Conservation (phyloP, 2,113 vertebrate genomes). For the Scomber japonicus region DNA sequence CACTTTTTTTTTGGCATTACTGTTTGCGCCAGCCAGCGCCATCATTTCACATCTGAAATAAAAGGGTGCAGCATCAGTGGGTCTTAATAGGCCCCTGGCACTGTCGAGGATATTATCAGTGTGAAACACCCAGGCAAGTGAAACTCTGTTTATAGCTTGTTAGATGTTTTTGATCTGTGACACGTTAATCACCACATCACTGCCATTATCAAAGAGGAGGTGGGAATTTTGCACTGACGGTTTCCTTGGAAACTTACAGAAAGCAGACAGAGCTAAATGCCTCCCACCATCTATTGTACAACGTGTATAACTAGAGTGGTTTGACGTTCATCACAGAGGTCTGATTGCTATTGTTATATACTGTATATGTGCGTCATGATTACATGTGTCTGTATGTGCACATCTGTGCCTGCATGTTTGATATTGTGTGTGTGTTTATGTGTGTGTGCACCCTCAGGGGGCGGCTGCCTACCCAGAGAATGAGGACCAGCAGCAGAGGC, state of each 20-base stretch:
- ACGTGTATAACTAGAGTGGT: conserved; percentile 17
- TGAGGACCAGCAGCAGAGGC: conserved; percentile 96
- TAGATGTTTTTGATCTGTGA: conserved; percentile 78
- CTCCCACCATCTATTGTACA: conserved; percentile 60
- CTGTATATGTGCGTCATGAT: not conserved
- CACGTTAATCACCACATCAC: conserved; percentile 75
- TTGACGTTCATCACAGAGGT: conserved; percentile 19
- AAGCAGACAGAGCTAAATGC: conserved; percentile 62
- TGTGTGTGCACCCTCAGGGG: conserved; percentile 84
- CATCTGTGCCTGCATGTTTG: not conserved
- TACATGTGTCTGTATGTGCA: conserved; percentile 2
- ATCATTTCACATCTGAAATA: conserved; percentile 54
- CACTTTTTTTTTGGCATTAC: conserved; percentile 39
- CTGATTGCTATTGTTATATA: conserved; percentile 30
- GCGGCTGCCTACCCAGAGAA: conserved; percentile 98
- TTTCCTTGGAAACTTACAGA: conserved; percentile 81
- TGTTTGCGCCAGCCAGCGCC: conserved; percentile 24
- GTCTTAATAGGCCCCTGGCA: conserved; percentile 67
- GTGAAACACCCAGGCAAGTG: conserved; percentile 62
- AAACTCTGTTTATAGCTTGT: conserved; percentile 63
- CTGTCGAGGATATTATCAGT: conserved; percentile 66
- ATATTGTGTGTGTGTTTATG: conserved; percentile 4
- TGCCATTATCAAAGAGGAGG: conserved; percentile 74
- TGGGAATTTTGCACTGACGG: conserved; percentile 58
- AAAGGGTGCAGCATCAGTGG: conserved; percentile 50